A percentile compares a stretch with the other conserved stretches of the same genome.
phyloP scores from a whole-genome alignment of 2,113 vertebrate species.

The Nibea albiflora region DNA sequence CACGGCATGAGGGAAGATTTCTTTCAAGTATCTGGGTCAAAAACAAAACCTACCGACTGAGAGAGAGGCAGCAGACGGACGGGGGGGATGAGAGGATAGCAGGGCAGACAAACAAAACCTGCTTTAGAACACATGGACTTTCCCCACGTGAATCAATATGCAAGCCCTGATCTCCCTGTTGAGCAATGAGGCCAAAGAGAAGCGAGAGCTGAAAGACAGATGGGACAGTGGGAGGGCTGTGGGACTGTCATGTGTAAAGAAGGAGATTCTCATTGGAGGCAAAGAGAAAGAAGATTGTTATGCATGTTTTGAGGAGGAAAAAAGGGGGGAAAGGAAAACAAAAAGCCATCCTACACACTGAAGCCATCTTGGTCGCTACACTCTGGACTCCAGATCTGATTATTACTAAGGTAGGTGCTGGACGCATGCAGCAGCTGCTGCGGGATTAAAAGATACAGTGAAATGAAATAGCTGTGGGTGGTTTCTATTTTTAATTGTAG shows the following conservation, averaged over 20 bases:
- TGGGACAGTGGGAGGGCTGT: slow-evolving; percentile 68
- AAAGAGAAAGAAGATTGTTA: slow-evolving; percentile 54
- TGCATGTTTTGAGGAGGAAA: slow-evolving; percentile 46
- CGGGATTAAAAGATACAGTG: background rate
- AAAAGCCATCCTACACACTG: slow-evolving; percentile 45
- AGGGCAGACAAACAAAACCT: slow-evolving; percentile 76
- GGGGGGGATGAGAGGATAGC: slow-evolving; percentile 54
- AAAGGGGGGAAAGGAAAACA: slow-evolving; percentile 3
- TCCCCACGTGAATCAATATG: slow-evolving; percentile 83
- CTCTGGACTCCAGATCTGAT: slow-evolving; percentile 30
- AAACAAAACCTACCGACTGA: slow-evolving; percentile 69
- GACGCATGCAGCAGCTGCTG: background rate
- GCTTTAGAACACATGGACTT: slow-evolving; percentile 77
- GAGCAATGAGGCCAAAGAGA: slow-evolving; percentile 77
- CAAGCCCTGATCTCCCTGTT: slow-evolving; percentile 74
- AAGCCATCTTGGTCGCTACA: slow-evolving; percentile 40
- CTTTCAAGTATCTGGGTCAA: slow-evolving; percentile 80
- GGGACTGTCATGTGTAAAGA: slow-evolving; percentile 64
- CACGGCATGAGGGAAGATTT: slow-evolving; percentile 56
- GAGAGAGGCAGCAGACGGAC: slow-evolving; percentile 34
- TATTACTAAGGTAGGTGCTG: slow-evolving; percentile 62
- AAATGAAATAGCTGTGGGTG: background rate
- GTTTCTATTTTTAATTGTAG: slow-evolving; percentile 23
- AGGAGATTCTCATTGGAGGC: slow-evolving; percentile 75
- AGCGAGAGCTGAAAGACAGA: slow-evolving; percentile 65